phyloP scores from a whole-genome alignment of 2,888 invertebrate species.

The Orthosia gothica region DNA sequence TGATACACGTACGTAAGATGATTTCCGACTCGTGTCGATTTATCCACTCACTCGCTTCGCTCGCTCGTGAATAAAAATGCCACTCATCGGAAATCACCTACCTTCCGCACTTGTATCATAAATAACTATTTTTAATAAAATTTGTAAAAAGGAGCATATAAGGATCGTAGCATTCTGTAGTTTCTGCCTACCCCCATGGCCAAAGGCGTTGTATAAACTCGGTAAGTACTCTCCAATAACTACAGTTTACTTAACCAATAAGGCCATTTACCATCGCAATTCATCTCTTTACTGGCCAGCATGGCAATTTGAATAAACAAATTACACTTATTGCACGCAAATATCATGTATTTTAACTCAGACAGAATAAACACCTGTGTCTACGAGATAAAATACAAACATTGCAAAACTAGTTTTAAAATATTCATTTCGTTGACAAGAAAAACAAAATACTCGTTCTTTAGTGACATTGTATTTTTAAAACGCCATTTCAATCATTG shows the following conservation, averaged over 20 bases:
- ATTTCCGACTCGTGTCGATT: no score
- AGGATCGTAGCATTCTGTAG: no score
- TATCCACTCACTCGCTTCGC: no score
- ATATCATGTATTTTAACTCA: conserved; percentile 2
- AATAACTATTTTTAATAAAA: no score
- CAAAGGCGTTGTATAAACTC: no score
- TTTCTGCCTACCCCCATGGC: no score
- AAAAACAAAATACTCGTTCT: background rate
- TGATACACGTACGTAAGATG: no score
- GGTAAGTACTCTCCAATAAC: background rate
- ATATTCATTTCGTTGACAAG: background rate
- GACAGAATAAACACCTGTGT: conserved; percentile 4
- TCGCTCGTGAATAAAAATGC: no score
- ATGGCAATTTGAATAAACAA: conserved; percentile 29
- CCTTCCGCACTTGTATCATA: no score
- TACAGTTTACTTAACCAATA: background rate
- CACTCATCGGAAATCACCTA: no score
- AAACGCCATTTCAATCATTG: conserved; percentile 16
- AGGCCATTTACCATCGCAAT: background rate
- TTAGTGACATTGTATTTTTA: conserved; percentile 10
- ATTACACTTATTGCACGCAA: conserved; percentile 9
- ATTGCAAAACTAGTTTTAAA: background rate
- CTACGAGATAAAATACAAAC: conserved; percentile 2
- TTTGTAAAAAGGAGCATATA: no score
- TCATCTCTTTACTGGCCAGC: conserved; percentile 4